phyloP scores from a whole-genome alignment of 2,888 invertebrate species.

The Phyllotreta striolata region DNA sequence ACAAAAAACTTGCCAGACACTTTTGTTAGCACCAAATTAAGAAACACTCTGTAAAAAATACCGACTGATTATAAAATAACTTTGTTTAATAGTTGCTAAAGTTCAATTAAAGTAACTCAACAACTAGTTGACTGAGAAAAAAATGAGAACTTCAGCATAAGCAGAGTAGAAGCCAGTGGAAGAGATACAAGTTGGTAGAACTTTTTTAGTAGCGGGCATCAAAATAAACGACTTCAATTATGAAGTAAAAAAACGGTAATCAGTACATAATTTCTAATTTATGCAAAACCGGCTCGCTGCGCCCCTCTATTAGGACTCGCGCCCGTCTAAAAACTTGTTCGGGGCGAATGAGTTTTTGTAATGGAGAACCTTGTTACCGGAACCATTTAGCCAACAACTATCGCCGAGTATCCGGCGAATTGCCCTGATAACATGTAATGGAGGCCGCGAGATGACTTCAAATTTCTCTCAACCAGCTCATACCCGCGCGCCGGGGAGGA shows the following conservation, averaged over 20 bases:
- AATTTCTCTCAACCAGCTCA: constrained; percentile 58
- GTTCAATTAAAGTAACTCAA: too few species aligned
- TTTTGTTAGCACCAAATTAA: too few species aligned
- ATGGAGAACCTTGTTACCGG: constrained; percentile 54
- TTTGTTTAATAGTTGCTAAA: too few species aligned
- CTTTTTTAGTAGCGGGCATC: too few species aligned
- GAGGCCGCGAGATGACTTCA: constrained; percentile 57
- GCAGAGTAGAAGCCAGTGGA: too few species aligned
- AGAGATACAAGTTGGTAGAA: too few species aligned
- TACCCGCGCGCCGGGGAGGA: constrained; percentile 41
- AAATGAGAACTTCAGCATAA: too few species aligned
- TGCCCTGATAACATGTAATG: constrained; percentile 59
- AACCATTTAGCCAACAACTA: constrained; percentile 56
- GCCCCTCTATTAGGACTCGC: constrained; percentile 39
- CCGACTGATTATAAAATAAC: too few species aligned
- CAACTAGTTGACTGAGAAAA: too few species aligned
- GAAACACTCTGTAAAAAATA: too few species aligned
- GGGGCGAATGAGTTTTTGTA: constrained; percentile 53
- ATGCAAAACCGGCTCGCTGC: constrained; percentile 28
- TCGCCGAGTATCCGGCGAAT: constrained; percentile 55
- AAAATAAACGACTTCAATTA: too few species aligned
- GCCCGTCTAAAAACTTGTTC: constrained; percentile 41
- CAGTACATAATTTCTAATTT: constrained; percentile 27
- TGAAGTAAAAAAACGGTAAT: constrained; percentile 17
- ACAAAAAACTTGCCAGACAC: too few species aligned